phyloP scores from a whole-genome alignment of 2,113 vertebrate species.

The Thamnophis sirtalis region DNA sequence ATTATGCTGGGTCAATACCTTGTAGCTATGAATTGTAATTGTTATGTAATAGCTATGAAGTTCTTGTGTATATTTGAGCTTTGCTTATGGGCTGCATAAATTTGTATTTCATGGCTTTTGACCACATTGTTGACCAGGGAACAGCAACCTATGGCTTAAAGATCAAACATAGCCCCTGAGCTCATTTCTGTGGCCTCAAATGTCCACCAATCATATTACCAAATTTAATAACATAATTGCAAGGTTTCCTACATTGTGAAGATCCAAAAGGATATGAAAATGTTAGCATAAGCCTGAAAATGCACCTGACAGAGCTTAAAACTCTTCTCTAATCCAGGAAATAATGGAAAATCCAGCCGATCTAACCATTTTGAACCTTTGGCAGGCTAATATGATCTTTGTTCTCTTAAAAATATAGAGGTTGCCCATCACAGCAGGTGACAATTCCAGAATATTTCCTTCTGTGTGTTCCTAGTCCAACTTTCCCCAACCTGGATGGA shows the following conservation, averaged over 20 bases:
- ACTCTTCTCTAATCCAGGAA: not conserved
- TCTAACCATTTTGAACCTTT: not conserved
- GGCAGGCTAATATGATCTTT: not conserved
- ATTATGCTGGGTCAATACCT: not conserved
- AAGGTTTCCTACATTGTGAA: not conserved
- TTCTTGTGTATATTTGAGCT: not conserved
- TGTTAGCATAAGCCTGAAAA: not conserved
- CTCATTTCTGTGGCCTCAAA: not conserved
- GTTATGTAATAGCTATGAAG: too few relatives aligned
- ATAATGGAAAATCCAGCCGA: not conserved
- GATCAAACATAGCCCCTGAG: not conserved
- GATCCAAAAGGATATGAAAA: not conserved
- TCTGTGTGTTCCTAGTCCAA: not conserved
- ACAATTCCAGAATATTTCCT: not conserved
- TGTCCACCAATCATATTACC: not conserved
- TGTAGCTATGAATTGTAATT: not conserved
- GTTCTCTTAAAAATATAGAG: not conserved
- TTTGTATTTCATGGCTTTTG: not conserved
- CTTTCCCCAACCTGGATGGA: not conserved
- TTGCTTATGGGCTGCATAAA: not conserved
- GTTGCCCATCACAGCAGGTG: not conserved
- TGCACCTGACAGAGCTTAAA: not conserved
- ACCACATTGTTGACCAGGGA: not conserved
- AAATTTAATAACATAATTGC: not conserved
- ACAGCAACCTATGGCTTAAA: not conserved